Evolutionary conservation across 2,888 invertebrate species (phyloP), one percentile per base, ranked within the genome.

Genomic region (Acronicta alni): DNA sequence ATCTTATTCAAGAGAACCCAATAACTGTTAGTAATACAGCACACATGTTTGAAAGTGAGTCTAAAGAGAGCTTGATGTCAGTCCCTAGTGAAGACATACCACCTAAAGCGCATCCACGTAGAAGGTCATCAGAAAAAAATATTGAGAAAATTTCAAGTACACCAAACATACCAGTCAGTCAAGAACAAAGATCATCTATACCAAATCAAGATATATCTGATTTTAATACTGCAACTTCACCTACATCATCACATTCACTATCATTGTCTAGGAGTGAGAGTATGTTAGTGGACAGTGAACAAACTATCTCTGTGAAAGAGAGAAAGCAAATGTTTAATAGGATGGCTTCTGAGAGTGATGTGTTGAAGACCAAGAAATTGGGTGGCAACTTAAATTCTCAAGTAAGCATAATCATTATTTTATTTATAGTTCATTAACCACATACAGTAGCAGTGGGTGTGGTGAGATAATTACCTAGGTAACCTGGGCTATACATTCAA

Each of bases 311-410:
- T 80, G 99, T 99, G 10, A 98, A 97, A 85, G 99, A 99, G 88
- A 95, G 98, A 63, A 98, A 98, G 82, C 97, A 97, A 92, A 98
- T 98, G 92, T 98, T 99, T 87, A 98, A 99, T 89, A 96, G 97
- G 75, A 96, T 98, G 95, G 98, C 98, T 53, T 98, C 97, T 0
- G 97, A 98, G 81, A 96, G 96, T 82, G 96, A 96, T 84, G 95
- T 95, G 35, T 92, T 95, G 65, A 95, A 95, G 76, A 93, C 95
- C 38, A 89, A 88, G 54, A 90, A 89, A 74, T 57, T 82, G 2
- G 80, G 85, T 16, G 79, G 82, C 15, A 85, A 84, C 64, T 83
- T 88, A 53, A 94, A 94, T 58, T 95, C 95, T 72, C 96, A 96
- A 95, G 97, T 97, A 90, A 90, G 95, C n/a, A 32, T 35, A n/a